A percentile compares a stretch with the other conserved stretches of the same genome.
These are phyloP conservation scores for Phthorimaea operculella DNA, from an alignment of 1,140 invertebrate species.

Conservation along the genomic window DNA sequence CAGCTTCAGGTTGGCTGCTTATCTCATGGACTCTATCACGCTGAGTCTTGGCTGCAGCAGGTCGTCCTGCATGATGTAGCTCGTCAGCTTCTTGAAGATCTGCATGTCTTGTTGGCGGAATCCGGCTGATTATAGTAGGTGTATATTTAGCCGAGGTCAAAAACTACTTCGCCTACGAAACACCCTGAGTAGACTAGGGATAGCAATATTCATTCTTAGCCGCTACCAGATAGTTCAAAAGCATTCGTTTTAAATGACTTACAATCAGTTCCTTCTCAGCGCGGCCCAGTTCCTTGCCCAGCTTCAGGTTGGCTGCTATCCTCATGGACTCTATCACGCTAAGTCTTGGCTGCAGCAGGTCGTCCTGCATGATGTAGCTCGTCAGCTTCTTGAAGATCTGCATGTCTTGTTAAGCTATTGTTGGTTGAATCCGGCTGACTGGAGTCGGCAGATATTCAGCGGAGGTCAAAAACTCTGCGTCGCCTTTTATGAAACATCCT, in stretches of 20 bases:
- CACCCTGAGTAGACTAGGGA: too few species aligned
- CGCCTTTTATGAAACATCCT: too few species aligned
- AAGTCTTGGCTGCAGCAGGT: conserved; percentile 81
- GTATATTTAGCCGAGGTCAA: too few species aligned
- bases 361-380: conserved; percentile 93
- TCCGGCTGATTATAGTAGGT: too few species aligned
- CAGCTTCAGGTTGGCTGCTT: conserved; percentile 89
- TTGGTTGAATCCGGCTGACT: too few species aligned
- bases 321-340: conserved; percentile 88
- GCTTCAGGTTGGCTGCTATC: conserved; percentile 85
- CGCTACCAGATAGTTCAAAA: too few species aligned
- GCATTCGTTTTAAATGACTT: conserved; percentile 16
- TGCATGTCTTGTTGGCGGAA: too few species aligned
- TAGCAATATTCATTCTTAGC: too few species aligned
- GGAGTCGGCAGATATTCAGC: too few species aligned
- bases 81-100: conserved; percentile 87
- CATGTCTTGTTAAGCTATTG: too few species aligned
- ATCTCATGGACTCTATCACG: conserved; percentile 85
- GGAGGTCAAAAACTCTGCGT: too few species aligned
- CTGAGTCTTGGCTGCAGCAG: conserved; percentile 81
- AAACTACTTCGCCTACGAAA: too few species aligned
- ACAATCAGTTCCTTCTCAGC: conserved; percentile 59
- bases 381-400: conserved; percentile 82
- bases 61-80: conserved; percentile 94
- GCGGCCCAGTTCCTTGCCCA: conserved; percentile 67